phyloP scores from a whole-genome alignment of 1,140 invertebrate species.

The Sipha flava region DNA sequence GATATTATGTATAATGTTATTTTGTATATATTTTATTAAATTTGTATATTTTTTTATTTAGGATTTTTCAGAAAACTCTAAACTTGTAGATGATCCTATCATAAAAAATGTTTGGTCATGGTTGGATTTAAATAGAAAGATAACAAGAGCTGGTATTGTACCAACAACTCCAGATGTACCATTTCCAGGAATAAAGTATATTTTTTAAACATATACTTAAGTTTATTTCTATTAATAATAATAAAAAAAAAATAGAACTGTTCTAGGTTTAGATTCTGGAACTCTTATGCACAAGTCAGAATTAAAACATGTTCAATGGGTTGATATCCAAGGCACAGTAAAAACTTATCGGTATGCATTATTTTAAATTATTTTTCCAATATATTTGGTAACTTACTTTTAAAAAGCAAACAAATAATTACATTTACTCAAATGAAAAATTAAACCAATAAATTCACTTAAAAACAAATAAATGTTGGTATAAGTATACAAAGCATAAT shows the following conservation, averaged over 20 bases:
- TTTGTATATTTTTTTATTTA: not conserved
- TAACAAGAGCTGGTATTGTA: constrained; percentile 59
- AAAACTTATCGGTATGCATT: constrained; percentile 48
- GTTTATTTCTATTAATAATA: not conserved
- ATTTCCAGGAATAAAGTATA: constrained; percentile 57
- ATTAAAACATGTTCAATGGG: constrained; percentile 47
- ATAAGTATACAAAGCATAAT: no score
- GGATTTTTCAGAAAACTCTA: constrained; percentile 55
- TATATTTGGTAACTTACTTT: not conserved
- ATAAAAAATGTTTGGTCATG: constrained; percentile 65
- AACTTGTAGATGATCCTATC: constrained; percentile 53
- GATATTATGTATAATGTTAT: no score
- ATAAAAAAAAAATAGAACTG: constrained; percentile 43
- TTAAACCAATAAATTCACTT: no score
- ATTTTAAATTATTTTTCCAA: not conserved
- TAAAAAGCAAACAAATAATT: no score
- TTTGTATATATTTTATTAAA: not conserved
- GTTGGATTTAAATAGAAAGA: constrained; percentile 59
- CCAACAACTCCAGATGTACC: constrained; percentile 48
- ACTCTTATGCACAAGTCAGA: constrained; percentile 49
- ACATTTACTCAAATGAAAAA: no score
- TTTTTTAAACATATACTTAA: not conserved
- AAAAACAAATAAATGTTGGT: no score
- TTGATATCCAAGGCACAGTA: constrained; percentile 45
- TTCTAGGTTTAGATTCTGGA: constrained; percentile 50